These are phyloP conservation scores for Tragopan temminckii DNA, from an alignment of 2,797 vertebrate genomes.

Conservation along the genomic window DNA sequence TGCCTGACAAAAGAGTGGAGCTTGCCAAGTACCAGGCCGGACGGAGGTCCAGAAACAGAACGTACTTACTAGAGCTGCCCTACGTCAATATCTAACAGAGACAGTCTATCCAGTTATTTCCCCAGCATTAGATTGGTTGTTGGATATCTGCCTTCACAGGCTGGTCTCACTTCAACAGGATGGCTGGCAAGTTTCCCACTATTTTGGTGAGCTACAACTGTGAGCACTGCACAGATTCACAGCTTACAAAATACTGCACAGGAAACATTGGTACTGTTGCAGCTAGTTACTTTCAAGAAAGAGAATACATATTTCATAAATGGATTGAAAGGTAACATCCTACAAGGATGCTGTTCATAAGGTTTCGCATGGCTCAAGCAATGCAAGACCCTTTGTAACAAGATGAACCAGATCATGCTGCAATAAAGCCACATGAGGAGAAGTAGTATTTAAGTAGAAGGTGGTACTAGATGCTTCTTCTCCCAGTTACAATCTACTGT, in stretches of 20 bases:
- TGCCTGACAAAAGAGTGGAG: not conserved
- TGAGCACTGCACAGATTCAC: not conserved
- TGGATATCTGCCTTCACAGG: slow-evolving; percentile 23
- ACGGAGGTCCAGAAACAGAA: not conserved
- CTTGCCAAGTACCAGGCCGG: slow-evolving; percentile 16
- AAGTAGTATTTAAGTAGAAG: not conserved
- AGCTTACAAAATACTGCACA: slow-evolving; percentile 1
- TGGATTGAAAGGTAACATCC: not conserved
- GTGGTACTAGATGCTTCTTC: not conserved
- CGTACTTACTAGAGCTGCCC: not conserved
- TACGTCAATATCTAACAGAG: not conserved
- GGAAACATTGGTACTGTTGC: not conserved
- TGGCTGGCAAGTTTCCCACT: slow-evolving; percentile 41
- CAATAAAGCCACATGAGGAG: not conserved
- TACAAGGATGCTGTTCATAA: slow-evolving; percentile 1
- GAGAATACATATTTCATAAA: slow-evolving; percentile 14
- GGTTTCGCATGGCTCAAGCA: slow-evolving; percentile 4
- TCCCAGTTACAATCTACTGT: not conserved
- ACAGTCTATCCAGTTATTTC: slow-evolving; percentile 5
- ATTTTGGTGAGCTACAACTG: not conserved
- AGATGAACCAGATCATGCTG: not conserved
- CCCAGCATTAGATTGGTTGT: not conserved
- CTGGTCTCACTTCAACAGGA: slow-evolving; percentile 20
- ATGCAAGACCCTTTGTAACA: not conserved
- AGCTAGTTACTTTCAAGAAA: slow-evolving; percentile 20